Conservation (phyloP, 2,888 invertebrate species). For the Pyrrhia umbra region DNA sequence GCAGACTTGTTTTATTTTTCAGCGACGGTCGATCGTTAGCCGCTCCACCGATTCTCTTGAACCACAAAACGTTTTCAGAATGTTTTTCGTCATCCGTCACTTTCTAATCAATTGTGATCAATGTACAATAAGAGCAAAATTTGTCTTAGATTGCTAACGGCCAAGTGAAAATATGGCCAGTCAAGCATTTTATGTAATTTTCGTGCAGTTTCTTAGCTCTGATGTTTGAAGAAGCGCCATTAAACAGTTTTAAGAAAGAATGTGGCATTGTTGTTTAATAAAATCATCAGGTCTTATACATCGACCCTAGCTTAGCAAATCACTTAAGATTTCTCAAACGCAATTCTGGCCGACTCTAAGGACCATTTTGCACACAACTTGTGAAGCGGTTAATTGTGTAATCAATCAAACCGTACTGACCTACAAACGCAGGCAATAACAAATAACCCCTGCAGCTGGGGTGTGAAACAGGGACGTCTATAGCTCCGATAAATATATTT, state of each 20-base stretch:
- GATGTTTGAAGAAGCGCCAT: conserved; percentile 24
- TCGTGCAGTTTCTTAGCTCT: conserved; percentile 21
- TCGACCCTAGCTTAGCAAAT: background rate
- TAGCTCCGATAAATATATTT: conserved; percentile 10
- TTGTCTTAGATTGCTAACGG: conserved; percentile 30
- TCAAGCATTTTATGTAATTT: conserved; percentile 51
- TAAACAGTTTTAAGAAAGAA: conserved; percentile 1
- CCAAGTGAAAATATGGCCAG: conserved; percentile 57
- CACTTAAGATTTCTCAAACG: background rate
- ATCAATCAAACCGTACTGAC: conserved; percentile 33
- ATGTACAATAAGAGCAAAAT: conserved; percentile 54
- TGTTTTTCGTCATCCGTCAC: conserved; percentile 51
- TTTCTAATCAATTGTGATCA: conserved; percentile 67
- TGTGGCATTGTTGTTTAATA: background rate
- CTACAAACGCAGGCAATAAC: conserved; percentile 22
- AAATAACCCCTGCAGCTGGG: conserved; percentile 41
- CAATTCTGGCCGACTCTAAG: background rate
- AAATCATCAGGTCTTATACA: background rate
- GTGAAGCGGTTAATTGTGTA: conserved; percentile 17
- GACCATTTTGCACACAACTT: conserved; percentile 6
- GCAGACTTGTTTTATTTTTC: conserved; percentile 14
- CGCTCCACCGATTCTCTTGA: conserved; percentile 28
- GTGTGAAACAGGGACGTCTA: conserved; percentile 20
- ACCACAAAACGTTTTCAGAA: conserved; percentile 46
- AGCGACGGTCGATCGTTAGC: conserved; percentile 32